Conservation (phyloP, 1,140 invertebrate genomes). For the Antheraea pernyi region DNA sequence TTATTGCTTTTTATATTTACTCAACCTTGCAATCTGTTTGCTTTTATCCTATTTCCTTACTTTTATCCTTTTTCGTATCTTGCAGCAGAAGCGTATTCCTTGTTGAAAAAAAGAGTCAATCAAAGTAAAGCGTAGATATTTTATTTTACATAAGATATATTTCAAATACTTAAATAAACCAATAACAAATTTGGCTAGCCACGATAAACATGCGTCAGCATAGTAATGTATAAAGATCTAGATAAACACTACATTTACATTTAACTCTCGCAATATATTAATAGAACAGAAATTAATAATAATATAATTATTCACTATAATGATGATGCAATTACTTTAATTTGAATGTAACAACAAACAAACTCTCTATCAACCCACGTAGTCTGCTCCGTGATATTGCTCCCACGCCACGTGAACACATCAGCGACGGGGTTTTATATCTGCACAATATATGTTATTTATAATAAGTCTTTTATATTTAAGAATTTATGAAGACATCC, state of each 20-base stretch:
- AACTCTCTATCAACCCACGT: neutral
- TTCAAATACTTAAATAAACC: neutral
- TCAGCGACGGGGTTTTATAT: neutral
- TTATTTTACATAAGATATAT: too few species aligned
- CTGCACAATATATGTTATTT: too few species aligned
- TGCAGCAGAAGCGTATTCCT: too few species aligned
- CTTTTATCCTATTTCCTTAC: too few species aligned
- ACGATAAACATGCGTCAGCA: neutral
- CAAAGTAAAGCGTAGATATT: too few species aligned
- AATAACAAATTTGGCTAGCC: neutral
- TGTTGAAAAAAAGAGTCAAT: too few species aligned
- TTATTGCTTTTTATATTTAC: too few species aligned
- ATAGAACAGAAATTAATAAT: neutral
- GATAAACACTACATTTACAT: neutral
- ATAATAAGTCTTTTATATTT: too few species aligned
- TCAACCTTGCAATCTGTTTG: too few species aligned
- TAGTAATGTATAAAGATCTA: neutral
- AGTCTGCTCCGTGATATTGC: neutral
- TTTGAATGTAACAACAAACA: neutral
- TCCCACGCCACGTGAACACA: neutral
- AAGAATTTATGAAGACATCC: too few species aligned
- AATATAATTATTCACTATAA: neutral
- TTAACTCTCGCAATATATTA: neutral
- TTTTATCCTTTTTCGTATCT: too few species aligned
- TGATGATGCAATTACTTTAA: neutral